A percentile compares a stretch with the other conserved stretches of the same genome.
These are phyloP conservation scores for Lithophane semibrunnea DNA, from an alignment of 2,888 invertebrate genomes.

Conservation along the genomic window DNA sequence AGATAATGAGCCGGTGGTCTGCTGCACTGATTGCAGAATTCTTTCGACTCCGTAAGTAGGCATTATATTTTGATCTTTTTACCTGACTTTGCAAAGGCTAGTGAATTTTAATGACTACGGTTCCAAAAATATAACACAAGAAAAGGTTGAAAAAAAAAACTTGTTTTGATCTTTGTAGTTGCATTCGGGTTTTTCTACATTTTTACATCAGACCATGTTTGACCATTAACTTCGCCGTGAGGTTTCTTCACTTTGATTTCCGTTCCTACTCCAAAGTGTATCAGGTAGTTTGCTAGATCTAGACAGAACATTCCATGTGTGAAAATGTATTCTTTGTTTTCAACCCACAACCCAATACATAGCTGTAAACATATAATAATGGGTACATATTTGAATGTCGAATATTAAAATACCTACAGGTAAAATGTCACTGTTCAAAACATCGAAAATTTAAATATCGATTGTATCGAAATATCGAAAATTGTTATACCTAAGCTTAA, in stretches of 20 bases:
- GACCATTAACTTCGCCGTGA: neutral
- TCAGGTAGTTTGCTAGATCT: neutral
- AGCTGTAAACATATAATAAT: neutral
- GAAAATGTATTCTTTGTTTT: neutral
- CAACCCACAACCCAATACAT: neutral
- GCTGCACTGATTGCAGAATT: conserved; percentile 57
- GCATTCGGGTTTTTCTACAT: neutral
- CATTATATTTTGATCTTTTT: neutral
- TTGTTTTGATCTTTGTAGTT: too few relatives aligned
- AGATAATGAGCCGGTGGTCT: conserved; percentile 41
- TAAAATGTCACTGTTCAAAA: too few relatives aligned
- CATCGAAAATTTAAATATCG: too few relatives aligned
- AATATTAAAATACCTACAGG: too few relatives aligned
- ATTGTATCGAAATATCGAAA: too few relatives aligned
- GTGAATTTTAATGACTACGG: neutral
- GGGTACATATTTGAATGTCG: too few relatives aligned
- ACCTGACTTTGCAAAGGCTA: neutral
- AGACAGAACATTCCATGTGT: neutral
- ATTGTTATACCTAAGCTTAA: too few relatives aligned
- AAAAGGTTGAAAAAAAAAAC: neutral
- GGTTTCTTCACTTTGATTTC: neutral
- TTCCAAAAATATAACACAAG: neutral
- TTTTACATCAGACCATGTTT: neutral
- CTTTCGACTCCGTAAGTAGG: conserved; percentile 46
- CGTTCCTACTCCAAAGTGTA: neutral